Base-by-base conservation (phyloP, 2,888 invertebrate genomes). In the Phymatocera aterrima region DNA sequence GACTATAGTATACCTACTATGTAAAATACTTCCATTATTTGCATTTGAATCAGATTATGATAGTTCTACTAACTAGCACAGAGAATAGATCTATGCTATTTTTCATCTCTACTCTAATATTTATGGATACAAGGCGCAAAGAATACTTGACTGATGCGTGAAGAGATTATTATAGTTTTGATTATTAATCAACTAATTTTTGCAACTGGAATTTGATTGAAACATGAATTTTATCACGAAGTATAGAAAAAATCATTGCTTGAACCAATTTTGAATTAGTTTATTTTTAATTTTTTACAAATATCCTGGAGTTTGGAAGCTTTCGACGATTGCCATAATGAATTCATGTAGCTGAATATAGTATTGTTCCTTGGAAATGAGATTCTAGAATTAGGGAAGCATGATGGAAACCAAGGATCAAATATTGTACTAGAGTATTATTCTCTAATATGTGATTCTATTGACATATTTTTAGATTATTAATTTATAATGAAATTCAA, bases 51-150 rank as follows among this genome's bases (percentile, higher is more conserved):
- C 12, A 64, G 2, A 64, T 24, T n/a, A n/a, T n/a, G n/a, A n/a
- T n/a, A n/a, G 10, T 3, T n/a, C 64, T 31, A 46, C 12, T 72
- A 51, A 21, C 48, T 51, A 34, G 31, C 34, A 51, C n/a, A n/a
- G n/a, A n/a, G 28, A 57, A 40, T n/a, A 72, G 28, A 48, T 31
- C 18, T 24, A 48, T 6, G 48, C 70, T 70, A 72, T 72, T 72
- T 72, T 64, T 72, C 15, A 51, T 72, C 51, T 12, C 31, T 70
- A 34, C 15, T 72, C 12, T 34, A 51, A 72, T 31, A 34, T 72
- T n/a, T 34, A 15, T 48, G 2, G 18, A 70, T 48, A 51, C 28
- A 2, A 57, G 28, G 24, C 12, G 28, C 0, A 10, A 57, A 10
- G 28, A 57, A 57, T 54, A 54, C 24, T 21, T 12, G 54, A 28